Base-by-base conservation (phyloP, 2,113 vertebrate genomes). In the Heterocephalus glaber region DNA sequence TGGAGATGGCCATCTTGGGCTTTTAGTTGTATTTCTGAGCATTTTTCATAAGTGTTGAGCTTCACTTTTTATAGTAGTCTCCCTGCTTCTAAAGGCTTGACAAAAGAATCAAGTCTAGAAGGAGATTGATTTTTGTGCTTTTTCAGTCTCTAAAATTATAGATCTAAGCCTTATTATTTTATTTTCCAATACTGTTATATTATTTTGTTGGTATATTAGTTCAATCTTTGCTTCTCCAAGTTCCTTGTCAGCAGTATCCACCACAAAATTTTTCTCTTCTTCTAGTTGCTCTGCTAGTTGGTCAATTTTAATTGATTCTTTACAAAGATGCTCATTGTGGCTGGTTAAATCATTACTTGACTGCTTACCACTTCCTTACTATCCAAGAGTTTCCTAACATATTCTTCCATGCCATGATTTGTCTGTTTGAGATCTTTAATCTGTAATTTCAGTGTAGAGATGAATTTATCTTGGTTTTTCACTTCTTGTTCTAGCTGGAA, bases 11-110 rank as follows among this genome's bases (percentile, higher is more conserved):
- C 49, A 82, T 79, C 96, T 96, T 85, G 98, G 98, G 96, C 98
- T 99, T 96, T 92, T 96, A 95, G 97, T 98, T 26, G 86, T 66
- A 9, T 92, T 98, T 97, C 97, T 98, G 88, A 98, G 96, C 97
- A 98, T 98, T 72, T 97, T 98, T 85, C 97, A 97, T 86, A 98
- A 94, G 93, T 96, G 95, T n/a, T 98, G 98, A 93, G 97, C 90
- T 97, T 99, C 97, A 86, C 86, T 81, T 97, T 98, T 98, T n/a
- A 61, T 94, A 98, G 96, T 97, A 96, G 96, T 98, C 95, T 98
- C 94, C 98, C 97, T 90, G 98, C 97, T 97, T 98, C 98, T 95
- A 98, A 86, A 86, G 95, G 98, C 93, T 97, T 98, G 86, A 98
- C 96, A 97, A 98, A 98, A 33, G 85, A 93, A 94, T 98, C 96